Conservation (phyloP, 2,113 vertebrate genomes). For the Carlito syrichta region DNA sequence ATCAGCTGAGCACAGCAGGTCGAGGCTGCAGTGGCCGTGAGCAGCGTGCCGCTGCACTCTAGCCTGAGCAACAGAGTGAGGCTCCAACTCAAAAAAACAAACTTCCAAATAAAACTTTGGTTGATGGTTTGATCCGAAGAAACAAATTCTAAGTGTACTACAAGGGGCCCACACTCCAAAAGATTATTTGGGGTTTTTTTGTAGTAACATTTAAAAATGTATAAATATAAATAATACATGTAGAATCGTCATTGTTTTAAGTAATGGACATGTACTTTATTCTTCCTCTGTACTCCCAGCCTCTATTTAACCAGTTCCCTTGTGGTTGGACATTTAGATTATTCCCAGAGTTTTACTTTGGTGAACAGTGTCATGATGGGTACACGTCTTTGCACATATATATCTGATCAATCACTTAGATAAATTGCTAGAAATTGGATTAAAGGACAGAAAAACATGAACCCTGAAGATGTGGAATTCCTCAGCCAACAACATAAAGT, state of each 20-base stretch:
- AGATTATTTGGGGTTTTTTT: too few relatives aligned
- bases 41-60: too few relatives aligned
- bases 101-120: too few relatives aligned
- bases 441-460: neutral
- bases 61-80: too few relatives aligned
- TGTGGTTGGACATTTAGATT: accelerated
- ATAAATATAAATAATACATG: accelerated
- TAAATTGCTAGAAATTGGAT: neutral
- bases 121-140: too few relatives aligned
- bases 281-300: neutral
- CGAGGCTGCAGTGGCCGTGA: too few relatives aligned
- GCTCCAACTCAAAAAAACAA: too few relatives aligned
- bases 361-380: neutral
- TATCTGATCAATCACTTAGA: neutral
- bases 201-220: too few relatives aligned
- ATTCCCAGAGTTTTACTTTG: neutral
- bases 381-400: neutral
- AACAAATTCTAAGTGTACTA: too few relatives aligned
- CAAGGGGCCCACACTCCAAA: too few relatives aligned
- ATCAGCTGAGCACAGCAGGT: neutral
- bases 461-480: neutral
- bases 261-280: accelerated
- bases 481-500: neutral
- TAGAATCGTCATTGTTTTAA: neutral
- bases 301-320: neutral